Percentiles rank a stretch among this genome's conserved stretches.
These are phyloP conservation scores for Agraylea sexmaculata DNA, from an alignment of 1,140 invertebrate genomes.

Conservation along the genomic window DNA sequence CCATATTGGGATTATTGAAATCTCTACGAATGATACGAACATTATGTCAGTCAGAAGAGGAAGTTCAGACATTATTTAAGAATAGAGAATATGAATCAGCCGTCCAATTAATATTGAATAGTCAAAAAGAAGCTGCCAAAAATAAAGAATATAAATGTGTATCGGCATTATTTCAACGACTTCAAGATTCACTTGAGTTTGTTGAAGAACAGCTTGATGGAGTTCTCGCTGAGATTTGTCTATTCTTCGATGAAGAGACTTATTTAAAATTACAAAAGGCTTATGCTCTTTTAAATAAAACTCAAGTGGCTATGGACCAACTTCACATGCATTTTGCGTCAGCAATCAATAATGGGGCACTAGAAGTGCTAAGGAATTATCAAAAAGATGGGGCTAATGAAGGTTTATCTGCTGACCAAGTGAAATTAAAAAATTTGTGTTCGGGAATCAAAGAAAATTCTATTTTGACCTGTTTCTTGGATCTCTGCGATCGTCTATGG, in stretches of 20 bases:
- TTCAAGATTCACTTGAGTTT: constrained; percentile 84
- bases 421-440: constrained; percentile 71
- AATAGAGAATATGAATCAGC: constrained; percentile 83
- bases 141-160: constrained; percentile 80
- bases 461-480: constrained; percentile 73
- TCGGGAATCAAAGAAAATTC: constrained; percentile 62
- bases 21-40: constrained; percentile 73
- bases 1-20: constrained; percentile 62
- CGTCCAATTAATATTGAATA: constrained; percentile 77
- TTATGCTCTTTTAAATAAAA: constrained; percentile 75
- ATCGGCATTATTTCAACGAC: constrained; percentile 68
- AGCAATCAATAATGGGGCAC: constrained; percentile 81
- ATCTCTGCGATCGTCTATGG: constrained; percentile 75
- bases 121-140: constrained; percentile 67
- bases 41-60: constrained; percentile 73
- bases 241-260: constrained; percentile 56
- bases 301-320: constrained; percentile 85
- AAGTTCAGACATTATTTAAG: constrained; percentile 66
- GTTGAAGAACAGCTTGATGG: constrained; percentile 86
- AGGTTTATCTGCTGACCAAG: constrained; percentile 38
- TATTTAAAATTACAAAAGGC: constrained; percentile 76
- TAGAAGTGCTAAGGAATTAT: constrained; percentile 63
- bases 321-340: constrained; percentile 91
- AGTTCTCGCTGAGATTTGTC: constrained; percentile 63
- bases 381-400: constrained; percentile 20